Conservation (phyloP, 1,140 invertebrate genomes). For the Gryllus bimaculatus region DNA sequence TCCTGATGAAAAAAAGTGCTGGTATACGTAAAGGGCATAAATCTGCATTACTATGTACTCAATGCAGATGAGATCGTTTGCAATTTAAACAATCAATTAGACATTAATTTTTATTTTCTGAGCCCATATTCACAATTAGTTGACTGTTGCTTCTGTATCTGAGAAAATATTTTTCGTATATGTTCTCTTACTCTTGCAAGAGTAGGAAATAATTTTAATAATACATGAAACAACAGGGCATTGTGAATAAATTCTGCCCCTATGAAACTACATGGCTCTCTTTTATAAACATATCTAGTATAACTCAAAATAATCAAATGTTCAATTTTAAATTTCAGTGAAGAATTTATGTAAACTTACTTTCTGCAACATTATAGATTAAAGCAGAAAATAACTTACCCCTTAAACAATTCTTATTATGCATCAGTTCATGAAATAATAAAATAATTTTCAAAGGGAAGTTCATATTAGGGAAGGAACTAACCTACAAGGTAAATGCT, state of each 20-base stretch:
- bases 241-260: neutral
- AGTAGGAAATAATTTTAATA: neutral
- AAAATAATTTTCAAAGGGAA: neutral
- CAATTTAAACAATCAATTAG: too few species aligned
- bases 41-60: too few species aligned
- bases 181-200: too few species aligned
- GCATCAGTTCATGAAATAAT: neutral
- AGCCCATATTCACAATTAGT: too few species aligned
- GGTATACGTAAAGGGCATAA: too few species aligned
- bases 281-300: neutral
- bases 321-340: conserved; percentile 6
- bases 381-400: neutral
- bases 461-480: neutral
- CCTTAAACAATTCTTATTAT: neutral
- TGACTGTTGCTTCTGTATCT: too few species aligned
- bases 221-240: neutral
- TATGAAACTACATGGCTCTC: too few species aligned
- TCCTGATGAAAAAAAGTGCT: too few species aligned
- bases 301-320: neutral
- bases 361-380: neutral
- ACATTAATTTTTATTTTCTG: too few species aligned
- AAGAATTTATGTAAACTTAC: neutral
- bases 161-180: too few species aligned
- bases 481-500: conserved; percentile 27
- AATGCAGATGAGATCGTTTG: too few species aligned